A percentile compares a stretch with the other conserved stretches of the same genome.
These are phyloP conservation scores for Lithophane ornitopus DNA, from an alignment of 2,888 invertebrate species.

Conservation along the genomic window DNA sequence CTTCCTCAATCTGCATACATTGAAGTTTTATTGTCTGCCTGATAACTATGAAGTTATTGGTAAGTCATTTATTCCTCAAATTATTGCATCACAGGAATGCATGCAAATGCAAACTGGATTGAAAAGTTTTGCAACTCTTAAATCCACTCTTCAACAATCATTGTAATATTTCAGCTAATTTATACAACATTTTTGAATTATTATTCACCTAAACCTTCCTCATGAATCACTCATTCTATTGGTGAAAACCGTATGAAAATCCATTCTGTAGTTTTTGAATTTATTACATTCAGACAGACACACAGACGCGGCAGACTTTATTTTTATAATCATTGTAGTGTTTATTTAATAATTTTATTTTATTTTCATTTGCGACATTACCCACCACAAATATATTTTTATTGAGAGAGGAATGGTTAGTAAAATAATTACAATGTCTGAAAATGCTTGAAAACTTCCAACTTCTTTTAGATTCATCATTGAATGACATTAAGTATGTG, in stretches of 20 bases:
- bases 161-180: no score
- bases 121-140: no score
- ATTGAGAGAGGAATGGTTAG: not conserved
- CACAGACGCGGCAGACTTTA: no score
- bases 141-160: no score
- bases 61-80: constrained; percentile 78
- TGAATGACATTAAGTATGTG: constrained; percentile 99
- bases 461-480: constrained; percentile 94
- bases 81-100: not conserved
- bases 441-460: not conserved
- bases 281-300: no score
- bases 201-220: no score
- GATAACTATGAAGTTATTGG: constrained; percentile 99
- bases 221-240: no score
- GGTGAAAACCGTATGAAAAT: no score
- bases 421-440: not conserved
- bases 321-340: no score
- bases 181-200: no score
- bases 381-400: not conserved
- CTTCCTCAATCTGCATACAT: constrained; percentile 98
- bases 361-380: not conserved
- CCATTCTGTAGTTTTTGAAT: no score
- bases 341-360: no score
- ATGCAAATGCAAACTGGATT: not conserved
- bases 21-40: constrained; percentile 99